These are phyloP conservation scores for Danaus plexippus DNA, from an alignment of 1,140 invertebrate species.

Conservation along the genomic window DNA sequence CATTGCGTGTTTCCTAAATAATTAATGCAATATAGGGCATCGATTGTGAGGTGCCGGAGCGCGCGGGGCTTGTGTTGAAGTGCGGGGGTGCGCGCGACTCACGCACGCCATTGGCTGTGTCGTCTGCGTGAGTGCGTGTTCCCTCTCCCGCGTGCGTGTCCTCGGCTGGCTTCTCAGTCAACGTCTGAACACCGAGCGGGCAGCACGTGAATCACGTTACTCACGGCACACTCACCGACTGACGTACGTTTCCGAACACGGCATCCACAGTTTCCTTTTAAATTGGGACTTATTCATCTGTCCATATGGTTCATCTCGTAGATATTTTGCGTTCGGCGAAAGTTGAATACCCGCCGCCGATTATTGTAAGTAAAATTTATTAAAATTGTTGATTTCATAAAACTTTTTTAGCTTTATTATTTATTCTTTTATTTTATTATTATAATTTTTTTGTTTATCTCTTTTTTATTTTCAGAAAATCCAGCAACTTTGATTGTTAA, in stretches of 20 bases:
- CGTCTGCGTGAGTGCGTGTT: conserved; percentile 65
- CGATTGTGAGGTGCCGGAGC: conserved; percentile 69
- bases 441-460: conserved; percentile 27
- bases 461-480: conserved; percentile 29
- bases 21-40: conserved; percentile 73
- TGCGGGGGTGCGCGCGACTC: conserved; percentile 62
- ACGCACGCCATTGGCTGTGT: conserved; percentile 70
- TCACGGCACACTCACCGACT: conserved; percentile 30
- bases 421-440: conserved; percentile 33
- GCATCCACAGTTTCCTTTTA: conserved; percentile 41
- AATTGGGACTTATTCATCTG: conserved; percentile 60
- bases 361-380: conserved; percentile 68
- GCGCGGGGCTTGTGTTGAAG: conserved; percentile 49
- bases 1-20: conserved; percentile 72
- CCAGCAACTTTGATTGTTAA: too few species aligned
- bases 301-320: conserved; percentile 74
- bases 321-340: conserved; percentile 72
- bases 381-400: conserved; percentile 20
- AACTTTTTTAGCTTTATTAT: conserved; percentile 21
- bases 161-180: conserved; percentile 58
- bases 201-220: conserved; percentile 23
- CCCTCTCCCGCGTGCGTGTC: conserved; percentile 60
- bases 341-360: conserved; percentile 69
- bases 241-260: conserved; percentile 42
- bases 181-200: conserved; percentile 39